Percentiles rank a stretch among this genome's conserved stretches.
These are phyloP conservation scores for Cassiopea andromeda DNA, from an alignment of 30 jellyfish, hydroid and myxozoan genomes.

Conservation along the genomic window DNA sequence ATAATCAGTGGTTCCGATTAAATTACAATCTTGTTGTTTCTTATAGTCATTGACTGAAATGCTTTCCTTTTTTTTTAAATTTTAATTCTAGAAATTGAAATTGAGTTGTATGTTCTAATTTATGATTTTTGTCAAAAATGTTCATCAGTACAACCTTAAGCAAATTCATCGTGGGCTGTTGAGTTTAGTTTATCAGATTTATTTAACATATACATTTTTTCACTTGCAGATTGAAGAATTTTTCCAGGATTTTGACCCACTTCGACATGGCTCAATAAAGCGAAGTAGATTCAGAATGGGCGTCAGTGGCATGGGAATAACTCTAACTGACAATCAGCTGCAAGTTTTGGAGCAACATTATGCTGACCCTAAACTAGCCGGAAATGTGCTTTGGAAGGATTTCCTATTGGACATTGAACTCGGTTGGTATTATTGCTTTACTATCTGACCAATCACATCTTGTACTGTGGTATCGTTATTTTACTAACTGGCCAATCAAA, in stretches of 20 bases:
- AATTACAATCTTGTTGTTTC: no score
- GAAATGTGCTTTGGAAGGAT: slow-evolving; percentile 81
- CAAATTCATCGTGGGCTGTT: no score
- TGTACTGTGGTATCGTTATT: background rate
- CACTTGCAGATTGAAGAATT: slow-evolving; percentile 82
- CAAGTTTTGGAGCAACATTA: slow-evolving; percentile 67
- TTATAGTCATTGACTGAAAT: no score
- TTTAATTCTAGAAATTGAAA: no score
- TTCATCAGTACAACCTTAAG: no score
- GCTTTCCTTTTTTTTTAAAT: no score
- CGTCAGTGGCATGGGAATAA: slow-evolving; percentile 84
- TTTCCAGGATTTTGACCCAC: slow-evolving; percentile 96
- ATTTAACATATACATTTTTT: background rate
- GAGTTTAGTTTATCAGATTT: no score
- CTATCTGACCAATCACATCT: background rate
- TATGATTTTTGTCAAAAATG: no score
- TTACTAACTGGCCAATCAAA: no score
- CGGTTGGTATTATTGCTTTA: slow-evolving; percentile 43
- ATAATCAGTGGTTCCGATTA: no score
- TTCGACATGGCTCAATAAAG: slow-evolving; percentile 95
- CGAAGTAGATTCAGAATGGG: slow-evolving; percentile 93
- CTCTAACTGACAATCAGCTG: slow-evolving; percentile 74
- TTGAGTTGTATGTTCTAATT: no score
- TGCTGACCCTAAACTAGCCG: slow-evolving; percentile 80
- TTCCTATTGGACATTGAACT: slow-evolving; percentile 85